Conservation (phyloP, 1,140 invertebrate species). For the Leptinotarsa undecemlineata region DNA sequence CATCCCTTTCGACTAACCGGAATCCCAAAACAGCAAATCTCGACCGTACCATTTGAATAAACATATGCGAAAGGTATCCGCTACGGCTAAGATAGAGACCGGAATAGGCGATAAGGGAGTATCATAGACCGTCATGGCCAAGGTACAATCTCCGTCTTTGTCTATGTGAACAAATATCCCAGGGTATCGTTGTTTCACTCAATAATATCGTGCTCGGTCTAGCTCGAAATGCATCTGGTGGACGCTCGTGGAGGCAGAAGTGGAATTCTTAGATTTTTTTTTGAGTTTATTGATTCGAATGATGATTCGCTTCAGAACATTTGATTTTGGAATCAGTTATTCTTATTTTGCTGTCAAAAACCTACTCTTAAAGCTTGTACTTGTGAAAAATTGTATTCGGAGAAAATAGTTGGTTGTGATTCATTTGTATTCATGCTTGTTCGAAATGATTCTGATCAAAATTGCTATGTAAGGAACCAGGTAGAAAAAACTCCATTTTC, state of each 20-base stretch:
- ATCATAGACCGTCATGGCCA: background rate
- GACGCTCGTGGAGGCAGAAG: slow-evolving; percentile 44
- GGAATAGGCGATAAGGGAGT: slow-evolving; percentile 23
- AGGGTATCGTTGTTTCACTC: slow-evolving; percentile 49
- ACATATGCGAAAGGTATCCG: slow-evolving; percentile 31
- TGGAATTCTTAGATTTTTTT: background rate
- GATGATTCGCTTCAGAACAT: too few relatives aligned
- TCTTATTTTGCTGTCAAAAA: too few relatives aligned
- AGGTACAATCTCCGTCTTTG: slow-evolving; percentile 10
- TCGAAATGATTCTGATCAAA: too few relatives aligned
- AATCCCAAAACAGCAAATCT: slow-evolving; percentile 22
- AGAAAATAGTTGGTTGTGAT: too few relatives aligned
- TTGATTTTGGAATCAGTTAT: too few relatives aligned
- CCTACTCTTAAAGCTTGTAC: too few relatives aligned
- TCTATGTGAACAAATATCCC: slow-evolving; percentile 41
- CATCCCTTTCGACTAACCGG: background rate
- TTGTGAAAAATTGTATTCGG: too few relatives aligned
- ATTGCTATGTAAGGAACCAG: too few relatives aligned
- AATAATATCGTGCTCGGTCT: slow-evolving; percentile 51
- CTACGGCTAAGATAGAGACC: slow-evolving; percentile 16
- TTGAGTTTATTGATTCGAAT: too few relatives aligned
- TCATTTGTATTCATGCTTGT: too few relatives aligned
- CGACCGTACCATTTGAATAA: slow-evolving; percentile 28
- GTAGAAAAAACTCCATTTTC: too few relatives aligned
- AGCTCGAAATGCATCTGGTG: slow-evolving; percentile 50